Evolutionary conservation across 1,140 invertebrate species (phyloP).

Genomic region (Lordiphosa collinella): DNA sequence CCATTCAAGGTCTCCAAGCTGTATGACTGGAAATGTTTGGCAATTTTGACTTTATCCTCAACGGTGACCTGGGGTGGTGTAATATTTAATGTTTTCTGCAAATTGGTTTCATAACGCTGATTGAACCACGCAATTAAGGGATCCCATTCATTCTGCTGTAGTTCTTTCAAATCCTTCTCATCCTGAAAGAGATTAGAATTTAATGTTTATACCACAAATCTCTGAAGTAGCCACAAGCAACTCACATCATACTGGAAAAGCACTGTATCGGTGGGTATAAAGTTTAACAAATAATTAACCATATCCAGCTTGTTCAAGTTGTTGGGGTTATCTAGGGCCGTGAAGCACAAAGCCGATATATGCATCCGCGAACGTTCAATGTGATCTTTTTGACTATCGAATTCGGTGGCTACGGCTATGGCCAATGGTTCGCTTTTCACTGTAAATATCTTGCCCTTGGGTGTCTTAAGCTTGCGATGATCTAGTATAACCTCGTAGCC

Average conservation of each 20-base stretch:
- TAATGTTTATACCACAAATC: background rate
- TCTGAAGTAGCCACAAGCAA: no score
- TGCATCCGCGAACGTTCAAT: conserved; percentile 93
- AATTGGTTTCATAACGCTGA: conserved; percentile 86
- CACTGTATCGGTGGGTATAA: conserved; percentile 93
- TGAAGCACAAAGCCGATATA: conserved; percentile 94
- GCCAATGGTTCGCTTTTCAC: conserved; percentile 93
- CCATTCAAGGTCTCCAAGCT: conserved; percentile 89
- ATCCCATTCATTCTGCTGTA: conserved; percentile 92
- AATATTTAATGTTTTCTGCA: conserved; percentile 87
- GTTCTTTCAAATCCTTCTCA: conserved; percentile 85
- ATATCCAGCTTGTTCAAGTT: conserved; percentile 88
- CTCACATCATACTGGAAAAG: conserved; percentile 88
- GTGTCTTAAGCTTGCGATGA: conserved; percentile 93
- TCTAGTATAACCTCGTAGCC: conserved; percentile 89
- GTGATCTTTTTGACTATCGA: conserved; percentile 90
- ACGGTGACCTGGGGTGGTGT: conserved; percentile 83
- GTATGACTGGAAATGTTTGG: conserved; percentile 88
- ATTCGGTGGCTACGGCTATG: conserved; percentile 94
- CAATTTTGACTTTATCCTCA: conserved; percentile 85
- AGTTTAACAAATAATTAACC: conserved; percentile 89
- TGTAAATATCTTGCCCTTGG: conserved; percentile 87
- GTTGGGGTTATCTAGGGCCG: conserved; percentile 94
- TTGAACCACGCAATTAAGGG: conserved; percentile 94
- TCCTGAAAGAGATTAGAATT: conserved; percentile 80